A percentile compares a stretch with the other conserved stretches of the same genome.
Evolutionary conservation across 2,797 vertebrate genomes (phyloP).

Genomic region (Cuculus canorus): DNA sequence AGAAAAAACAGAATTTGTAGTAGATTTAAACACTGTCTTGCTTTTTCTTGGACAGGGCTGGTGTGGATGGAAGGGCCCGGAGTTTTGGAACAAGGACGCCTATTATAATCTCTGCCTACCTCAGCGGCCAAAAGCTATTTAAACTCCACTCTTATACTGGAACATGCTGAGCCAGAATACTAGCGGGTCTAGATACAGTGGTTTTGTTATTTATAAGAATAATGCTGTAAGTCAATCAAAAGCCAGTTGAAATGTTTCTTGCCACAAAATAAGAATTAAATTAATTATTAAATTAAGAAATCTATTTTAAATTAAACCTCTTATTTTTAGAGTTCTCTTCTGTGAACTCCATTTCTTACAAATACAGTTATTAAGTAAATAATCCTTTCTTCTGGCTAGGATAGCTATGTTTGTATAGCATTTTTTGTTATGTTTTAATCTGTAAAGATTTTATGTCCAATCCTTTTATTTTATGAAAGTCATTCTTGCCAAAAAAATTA

Average conservation of each 20-base stretch:
- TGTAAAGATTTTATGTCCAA: background rate
- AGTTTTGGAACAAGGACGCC: conserved; percentile 94
- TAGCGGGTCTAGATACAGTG: background rate
- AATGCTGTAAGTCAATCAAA: background rate
- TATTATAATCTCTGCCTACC: conserved; percentile 98
- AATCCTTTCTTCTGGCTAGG: background rate
- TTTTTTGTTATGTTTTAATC: background rate
- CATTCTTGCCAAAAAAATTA: background rate
- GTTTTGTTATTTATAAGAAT: background rate
- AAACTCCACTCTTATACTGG: conserved; percentile 22
- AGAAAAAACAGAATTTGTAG: background rate
- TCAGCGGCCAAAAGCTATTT: conserved; percentile 87
- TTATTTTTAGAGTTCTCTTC: background rate
- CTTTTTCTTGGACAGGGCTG: conserved; percentile 84
- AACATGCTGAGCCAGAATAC: background rate
- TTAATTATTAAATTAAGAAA: no score
- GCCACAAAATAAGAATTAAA: background rate
- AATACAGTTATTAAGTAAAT: background rate
- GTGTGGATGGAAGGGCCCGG: conserved; percentile 95
- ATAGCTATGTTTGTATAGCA: background rate
- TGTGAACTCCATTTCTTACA: background rate
- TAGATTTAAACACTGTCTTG: background rate
- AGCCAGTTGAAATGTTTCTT: background rate
- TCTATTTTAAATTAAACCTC: background rate
- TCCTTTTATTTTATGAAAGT: background rate